Base-by-base conservation (phyloP, 2,113 vertebrate species). In the Heloderma charlesbogerti region DNA sequence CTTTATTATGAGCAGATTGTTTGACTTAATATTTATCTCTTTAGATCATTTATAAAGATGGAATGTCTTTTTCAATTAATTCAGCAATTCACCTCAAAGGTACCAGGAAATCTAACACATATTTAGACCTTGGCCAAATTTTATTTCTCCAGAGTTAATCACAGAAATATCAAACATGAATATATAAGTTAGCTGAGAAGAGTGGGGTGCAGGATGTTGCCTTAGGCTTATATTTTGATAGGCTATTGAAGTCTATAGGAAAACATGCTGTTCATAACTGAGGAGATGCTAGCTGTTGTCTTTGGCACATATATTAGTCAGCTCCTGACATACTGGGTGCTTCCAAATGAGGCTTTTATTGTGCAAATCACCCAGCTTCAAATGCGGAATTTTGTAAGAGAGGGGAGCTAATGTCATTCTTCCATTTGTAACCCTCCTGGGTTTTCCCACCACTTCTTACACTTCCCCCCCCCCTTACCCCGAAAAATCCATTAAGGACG, bases 101-200 rank as follows among this genome's bases (percentile, higher is more conserved):
- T 88, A 75, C 15, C 15, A 25, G 43, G 43, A 37, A 5, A 45
- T n/a, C 7, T 69, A 88, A 71, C 3, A 37, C 0, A 2, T 20
- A 15, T 84, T 63, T 40, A 20, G 0, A 48, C 2, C 31, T 80
- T 2, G 45, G 87, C 37, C 82, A 89, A 60, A 84, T 74, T 27
- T 6, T 87, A 12, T 89, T 90, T 92, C 74, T 88, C 86, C 69
- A 80, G 87, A 89, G 12, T 6, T 82, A 66, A 48, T 51, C 2
- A 78, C 0, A 13, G 29, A 90, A 85, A 1, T 66, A n/a, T 69
- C 29, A 91, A 79, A 0, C 48, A 22, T 78, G 57, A 69, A 88
- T 92, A 63, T 1, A 78, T n/a, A 60, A 78, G 27, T 51, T n/a
- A 74, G 43, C 18, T 63, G 15, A 45, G 31, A 51, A 18, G 45